Evolutionary conservation across 1,140 invertebrate genomes (phyloP), one percentile per base, ranked within the genome.

Genomic region (Drosophila repleta): DNA sequence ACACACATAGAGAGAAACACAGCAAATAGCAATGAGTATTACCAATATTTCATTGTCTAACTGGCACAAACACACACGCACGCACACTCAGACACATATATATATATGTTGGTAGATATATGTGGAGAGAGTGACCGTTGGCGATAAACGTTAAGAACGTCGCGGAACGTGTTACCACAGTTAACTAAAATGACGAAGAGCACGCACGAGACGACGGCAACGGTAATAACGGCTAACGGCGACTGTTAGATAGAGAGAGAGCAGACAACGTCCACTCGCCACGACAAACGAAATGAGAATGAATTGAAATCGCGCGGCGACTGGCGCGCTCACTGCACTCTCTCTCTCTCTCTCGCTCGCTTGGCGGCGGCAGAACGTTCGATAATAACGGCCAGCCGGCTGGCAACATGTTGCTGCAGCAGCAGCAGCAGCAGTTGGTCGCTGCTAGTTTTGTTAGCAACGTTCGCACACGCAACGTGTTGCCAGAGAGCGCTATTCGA

Each of bases 11-110:
- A 43, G 3, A 66, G 26, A 70, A 77, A 52, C 45, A 29, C 53
- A n/a, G n/a, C n/a, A 67, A 61, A 21, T 51, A 13, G 55, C n/a
- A 43, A 46, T n/a, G 11, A 57, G 29, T 63, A 76, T 81, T 76
- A 76, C 74, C 74, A 76, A 76, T 69, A 51, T 60, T 41, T 41
- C 41, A 74, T 68, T 74, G 70, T 71, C 48, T 66, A 67, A 73
- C 17, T 67, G 62, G 26, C 67, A n/a, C 17, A 69, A 15, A 41
- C 6, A 29, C 15, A 57, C 18, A n/a, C 15, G 35, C 24, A 43
- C 45, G 21, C 13, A 32, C 24, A 24, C 17, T 39, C 11, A 35
- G 3, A 35, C 4, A 13, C 3, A 13, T 2, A 13, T 35, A 35
- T 35, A 13, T 35, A 13, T 35, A 15, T 13, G 29, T 24, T 29